These are phyloP conservation scores for Sander vitreus DNA, from an alignment of 2,113 vertebrate genomes.

Conservation along the genomic window DNA sequence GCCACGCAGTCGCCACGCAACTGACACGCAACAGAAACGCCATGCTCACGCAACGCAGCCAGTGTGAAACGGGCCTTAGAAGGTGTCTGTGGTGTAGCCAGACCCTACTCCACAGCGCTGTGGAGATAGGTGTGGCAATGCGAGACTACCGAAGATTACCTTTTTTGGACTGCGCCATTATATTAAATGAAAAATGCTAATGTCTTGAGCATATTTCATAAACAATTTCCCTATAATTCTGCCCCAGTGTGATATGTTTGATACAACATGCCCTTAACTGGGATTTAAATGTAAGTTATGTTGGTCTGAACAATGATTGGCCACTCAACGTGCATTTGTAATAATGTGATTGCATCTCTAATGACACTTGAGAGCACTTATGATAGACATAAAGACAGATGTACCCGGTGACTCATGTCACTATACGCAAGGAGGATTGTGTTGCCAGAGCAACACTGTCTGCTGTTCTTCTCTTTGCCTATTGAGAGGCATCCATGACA, in stretches of 20 bases:
- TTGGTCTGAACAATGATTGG: neutral
- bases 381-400: constrained; percentile 59
- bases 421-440: constrained; percentile 35
- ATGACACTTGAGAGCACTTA: constrained; percentile 63
- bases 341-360: constrained; percentile 34
- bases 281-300: neutral
- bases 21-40: too few relatives aligned
- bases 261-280: neutral
- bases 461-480: constrained; percentile 50
- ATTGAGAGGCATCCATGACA: constrained; percentile 67
- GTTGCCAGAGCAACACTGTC: constrained; percentile 70
- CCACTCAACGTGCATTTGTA: constrained; percentile 16
- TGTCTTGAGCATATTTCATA: neutral
- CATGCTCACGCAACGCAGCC: too few relatives aligned
- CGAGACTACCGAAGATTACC: too few relatives aligned
- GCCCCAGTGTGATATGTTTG: neutral
- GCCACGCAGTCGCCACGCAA: too few relatives aligned
- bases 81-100: too few relatives aligned
- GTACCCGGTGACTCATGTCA: constrained; percentile 49
- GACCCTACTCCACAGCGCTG: too few relatives aligned
- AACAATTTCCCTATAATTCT: neutral
- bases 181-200: neutral
- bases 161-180: neutral
- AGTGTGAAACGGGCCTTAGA: too few relatives aligned
- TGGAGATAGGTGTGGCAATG: too few relatives aligned